A percentile compares a stretch with the other conserved stretches of the same genome.
Conservation (phyloP, 2,888 invertebrate genomes). For the Callimorpha dominula region DNA sequence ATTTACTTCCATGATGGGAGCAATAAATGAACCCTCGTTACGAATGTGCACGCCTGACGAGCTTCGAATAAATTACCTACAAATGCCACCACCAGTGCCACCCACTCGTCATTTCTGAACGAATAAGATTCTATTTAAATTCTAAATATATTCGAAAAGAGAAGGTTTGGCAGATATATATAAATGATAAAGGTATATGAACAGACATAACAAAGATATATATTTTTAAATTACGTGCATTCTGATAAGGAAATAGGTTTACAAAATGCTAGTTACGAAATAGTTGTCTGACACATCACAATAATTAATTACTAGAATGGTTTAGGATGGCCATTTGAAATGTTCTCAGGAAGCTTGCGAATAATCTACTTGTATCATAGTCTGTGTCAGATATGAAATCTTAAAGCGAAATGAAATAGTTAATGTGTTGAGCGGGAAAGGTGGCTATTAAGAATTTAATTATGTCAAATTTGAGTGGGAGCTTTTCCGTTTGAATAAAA, state of each 20-base stretch:
- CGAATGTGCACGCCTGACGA: conserved; percentile 43
- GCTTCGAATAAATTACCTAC: conserved; percentile 44
- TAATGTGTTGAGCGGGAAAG: background rate
- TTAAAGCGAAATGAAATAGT: background rate
- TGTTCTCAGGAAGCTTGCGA: background rate
- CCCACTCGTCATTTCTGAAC: conserved; percentile 26
- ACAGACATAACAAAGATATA: background rate
- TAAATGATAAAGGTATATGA: background rate
- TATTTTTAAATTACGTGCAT: background rate
- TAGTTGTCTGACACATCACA: too few species aligned
- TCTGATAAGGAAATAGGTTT: background rate
- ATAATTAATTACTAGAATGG: background rate
- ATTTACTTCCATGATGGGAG: conserved; percentile 26
- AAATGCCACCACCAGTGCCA: conserved; percentile 25
- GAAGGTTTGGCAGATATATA: background rate
- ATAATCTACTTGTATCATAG: background rate
- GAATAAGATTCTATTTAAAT: conserved; percentile 13
- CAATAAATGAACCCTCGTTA: conserved; percentile 40
- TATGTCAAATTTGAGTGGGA: background rate
- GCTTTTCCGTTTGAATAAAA: too few species aligned
- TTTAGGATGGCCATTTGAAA: background rate
- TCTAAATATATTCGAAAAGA: background rate
- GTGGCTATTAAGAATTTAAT: background rate
- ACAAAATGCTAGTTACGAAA: too few species aligned
- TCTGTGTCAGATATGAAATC: background rate